These are phyloP conservation scores for Agrilus planipennis DNA, from an alignment of 1,140 invertebrate species.

Conservation along the genomic window DNA sequence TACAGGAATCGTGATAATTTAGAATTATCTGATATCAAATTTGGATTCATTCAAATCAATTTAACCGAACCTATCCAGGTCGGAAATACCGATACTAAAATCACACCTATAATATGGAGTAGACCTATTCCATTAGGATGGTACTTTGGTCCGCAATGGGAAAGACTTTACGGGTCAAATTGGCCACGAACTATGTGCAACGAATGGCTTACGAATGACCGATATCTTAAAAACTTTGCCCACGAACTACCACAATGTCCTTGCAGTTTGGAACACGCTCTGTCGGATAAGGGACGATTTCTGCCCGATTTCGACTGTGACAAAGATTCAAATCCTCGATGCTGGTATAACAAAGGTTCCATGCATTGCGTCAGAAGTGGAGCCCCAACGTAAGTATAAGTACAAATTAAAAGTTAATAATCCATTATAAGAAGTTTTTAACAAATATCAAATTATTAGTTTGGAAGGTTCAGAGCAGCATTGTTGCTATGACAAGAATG, in stretches of 20 bases:
- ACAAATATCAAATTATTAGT: constrained; percentile 45
- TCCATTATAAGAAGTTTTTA: too few relatives aligned
- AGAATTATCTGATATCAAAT: constrained; percentile 58
- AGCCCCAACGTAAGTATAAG: constrained; percentile 71
- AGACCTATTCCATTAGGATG: constrained; percentile 81
- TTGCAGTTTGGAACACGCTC: constrained; percentile 80
- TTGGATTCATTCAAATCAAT: constrained; percentile 86
- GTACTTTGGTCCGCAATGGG: constrained; percentile 87
- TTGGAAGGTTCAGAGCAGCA: constrained; percentile 87
- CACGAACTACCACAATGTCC: constrained; percentile 79
- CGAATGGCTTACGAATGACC: constrained; percentile 77
- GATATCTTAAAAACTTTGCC: constrained; percentile 78
- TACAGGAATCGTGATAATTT: constrained; percentile 55
- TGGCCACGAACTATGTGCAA: constrained; percentile 77
- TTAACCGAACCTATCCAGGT: constrained; percentile 66
- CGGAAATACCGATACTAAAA: constrained; percentile 44
- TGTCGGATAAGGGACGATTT: constrained; percentile 84
- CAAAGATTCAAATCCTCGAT: constrained; percentile 79
- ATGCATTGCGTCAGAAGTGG: constrained; percentile 87
- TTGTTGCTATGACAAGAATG: constrained; percentile 90
- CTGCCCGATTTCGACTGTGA: constrained; percentile 87
- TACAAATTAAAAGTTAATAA: too few relatives aligned
- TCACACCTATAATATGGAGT: constrained; percentile 79
- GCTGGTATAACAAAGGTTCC: constrained; percentile 77
- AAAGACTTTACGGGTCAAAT: constrained; percentile 55